Evolutionary conservation across 2,113 vertebrate genomes (phyloP), one percentile per base, ranked within the genome.

Genomic region (Zootoca vivipara): DNA sequence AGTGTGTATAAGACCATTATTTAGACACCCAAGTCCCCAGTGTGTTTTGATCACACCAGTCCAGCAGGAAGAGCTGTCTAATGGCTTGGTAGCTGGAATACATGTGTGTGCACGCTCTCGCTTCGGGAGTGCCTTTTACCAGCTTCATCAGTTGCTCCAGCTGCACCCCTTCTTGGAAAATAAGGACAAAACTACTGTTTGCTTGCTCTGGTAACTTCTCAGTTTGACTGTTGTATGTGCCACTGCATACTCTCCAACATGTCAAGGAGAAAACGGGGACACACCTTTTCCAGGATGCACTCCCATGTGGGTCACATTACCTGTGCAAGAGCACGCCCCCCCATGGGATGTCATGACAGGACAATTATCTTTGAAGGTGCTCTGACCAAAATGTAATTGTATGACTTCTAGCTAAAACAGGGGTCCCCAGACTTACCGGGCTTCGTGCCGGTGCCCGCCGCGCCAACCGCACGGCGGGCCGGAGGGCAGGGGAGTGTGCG

Each of bases 41-140:
- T 93, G 91, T 93, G 89, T 91, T 96, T 95, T 95, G 95, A 96
- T 95, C 91, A 93, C 92, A 95, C 96, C 89, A 91, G 94, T 96
- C 95, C 93, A 95, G 93, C 87, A 94, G 65, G 90, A 89, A 91
- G 92, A 92, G 91, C 89, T 82, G 88, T 81, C 78, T 89, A 84
- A 88, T 88, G 15, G 40, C 40, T 52, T 69, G 30, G 89, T 30
- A 84, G 56, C 65, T 85, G 81, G 64, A 84, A 73, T 56, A 81
- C 88, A 90, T 79, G 86, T 83, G 2, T 40, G 9, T 10, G 7
- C 22, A 18, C 12, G 4, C 52, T 56, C n/a, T 73, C 52, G 4
- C 10, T 38, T 33, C 28, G 80, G 22, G 15, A 69, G 35, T 80
- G 42, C 2, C 4, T 58, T n/a, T 64, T 77, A 30, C 5, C 38